Evolutionary conservation across 2,888 invertebrate species (phyloP).

Genomic region (Melanostoma scalare): DNA sequence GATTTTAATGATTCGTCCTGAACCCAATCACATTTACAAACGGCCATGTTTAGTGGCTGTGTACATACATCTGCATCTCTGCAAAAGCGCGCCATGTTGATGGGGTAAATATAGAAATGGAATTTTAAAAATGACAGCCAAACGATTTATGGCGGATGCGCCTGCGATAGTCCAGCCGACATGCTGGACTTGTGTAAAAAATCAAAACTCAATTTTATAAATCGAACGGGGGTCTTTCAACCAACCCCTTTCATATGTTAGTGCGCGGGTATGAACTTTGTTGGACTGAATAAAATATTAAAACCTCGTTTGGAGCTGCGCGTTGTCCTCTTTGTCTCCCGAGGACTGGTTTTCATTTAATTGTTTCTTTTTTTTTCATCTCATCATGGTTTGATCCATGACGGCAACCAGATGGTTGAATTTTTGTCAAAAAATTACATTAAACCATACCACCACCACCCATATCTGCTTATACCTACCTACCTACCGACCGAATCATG

Average conservation of each 20-base stretch:
- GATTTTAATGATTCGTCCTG: slow-evolving; percentile 67
- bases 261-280: slow-evolving; percentile 15
- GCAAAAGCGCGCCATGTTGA: slow-evolving; percentile 11
- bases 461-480: neutral
- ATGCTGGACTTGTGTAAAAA: slow-evolving; percentile 57
- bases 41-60: neutral
- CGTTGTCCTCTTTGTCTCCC: slow-evolving; percentile 8
- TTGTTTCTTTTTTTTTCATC: slow-evolving; percentile 54
- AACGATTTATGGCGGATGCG: slow-evolving; percentile 72
- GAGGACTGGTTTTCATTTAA: slow-evolving; percentile 59
- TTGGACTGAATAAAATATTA: slow-evolving; percentile 42
- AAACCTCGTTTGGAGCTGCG: slow-evolving; percentile 60
- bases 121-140: slow-evolving; percentile 71
- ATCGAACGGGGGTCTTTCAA: slow-evolving; percentile 63
- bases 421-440: slow-evolving; percentile 47
- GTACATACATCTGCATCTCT: slow-evolving; percentile 42
- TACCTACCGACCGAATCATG: neutral
- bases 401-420: slow-evolving; percentile 55
- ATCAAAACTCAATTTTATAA: slow-evolving; percentile 68
- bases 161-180: slow-evolving; percentile 54
- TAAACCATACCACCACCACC: slow-evolving; percentile 13
- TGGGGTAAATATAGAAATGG: slow-evolving; percentile 62
- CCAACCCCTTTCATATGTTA: slow-evolving; percentile 38
- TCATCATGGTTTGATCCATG: slow-evolving; percentile 40
- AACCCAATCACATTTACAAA: neutral